Percentiles rank a stretch among this genome's conserved stretches.
phyloP scores from a whole-genome alignment of 2,888 invertebrate genomes.

The Drosophila borealis region DNA sequence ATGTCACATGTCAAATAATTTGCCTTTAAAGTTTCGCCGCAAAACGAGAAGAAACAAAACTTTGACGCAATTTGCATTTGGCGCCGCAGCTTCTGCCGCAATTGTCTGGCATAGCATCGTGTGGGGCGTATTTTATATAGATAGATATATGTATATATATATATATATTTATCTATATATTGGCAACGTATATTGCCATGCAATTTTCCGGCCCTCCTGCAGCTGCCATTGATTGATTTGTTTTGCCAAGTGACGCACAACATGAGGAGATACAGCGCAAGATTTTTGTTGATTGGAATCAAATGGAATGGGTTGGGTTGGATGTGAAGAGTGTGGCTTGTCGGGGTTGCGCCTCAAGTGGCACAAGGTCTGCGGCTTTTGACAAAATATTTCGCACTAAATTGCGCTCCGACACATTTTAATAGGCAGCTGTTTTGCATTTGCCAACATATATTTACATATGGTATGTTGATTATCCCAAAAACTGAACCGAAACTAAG shows the following conservation, averaged over 20 bases:
- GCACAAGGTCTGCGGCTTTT: constrained; percentile 45
- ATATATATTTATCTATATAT: constrained; percentile 1
- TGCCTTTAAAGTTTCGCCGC: constrained; percentile 72
- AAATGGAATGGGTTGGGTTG: constrained; percentile 9
- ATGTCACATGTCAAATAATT: constrained; percentile 74
- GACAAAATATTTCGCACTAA: constrained; percentile 43
- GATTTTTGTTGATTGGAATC: constrained; percentile 50
- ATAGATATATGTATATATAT: not conserved
- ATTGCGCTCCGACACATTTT: constrained; percentile 33
- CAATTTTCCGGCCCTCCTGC: constrained; percentile 48
- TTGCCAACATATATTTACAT: constrained; percentile 42
- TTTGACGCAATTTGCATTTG: constrained; percentile 70
- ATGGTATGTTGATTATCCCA: constrained; percentile 49
- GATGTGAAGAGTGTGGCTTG: constrained; percentile 21
- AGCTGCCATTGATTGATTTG: constrained; percentile 73
- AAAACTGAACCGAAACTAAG: constrained; percentile 22
- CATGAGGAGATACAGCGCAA: constrained; percentile 40
- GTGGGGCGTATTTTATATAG: constrained; percentile 40
- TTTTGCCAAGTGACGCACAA: constrained; percentile 74
- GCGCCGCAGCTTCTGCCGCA: constrained; percentile 71
- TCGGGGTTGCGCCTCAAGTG: constrained; percentile 36
- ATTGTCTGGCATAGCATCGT: constrained; percentile 30
- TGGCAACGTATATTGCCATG: constrained; percentile 41
- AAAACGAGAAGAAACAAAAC: constrained; percentile 16
- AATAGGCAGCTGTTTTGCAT: constrained; percentile 64